Conservation (phyloP, 2,888 invertebrate genomes). For the Parnassius mnemosyne region DNA sequence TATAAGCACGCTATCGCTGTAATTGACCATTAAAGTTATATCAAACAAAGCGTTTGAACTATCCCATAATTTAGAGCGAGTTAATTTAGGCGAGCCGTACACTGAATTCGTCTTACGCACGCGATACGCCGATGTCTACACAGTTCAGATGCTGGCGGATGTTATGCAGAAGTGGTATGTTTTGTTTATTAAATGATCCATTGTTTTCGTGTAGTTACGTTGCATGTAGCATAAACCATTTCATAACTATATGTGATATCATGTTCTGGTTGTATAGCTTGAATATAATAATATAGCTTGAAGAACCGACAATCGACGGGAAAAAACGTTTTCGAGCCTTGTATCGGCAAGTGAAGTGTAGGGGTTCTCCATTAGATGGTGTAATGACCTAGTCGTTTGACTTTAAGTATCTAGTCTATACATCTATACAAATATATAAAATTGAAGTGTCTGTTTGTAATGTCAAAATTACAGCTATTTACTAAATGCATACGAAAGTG, state of each 20-base stretch:
- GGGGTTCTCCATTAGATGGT: too few species aligned
- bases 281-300: too few species aligned
- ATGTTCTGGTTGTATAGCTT: not conserved
- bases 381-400: too few species aligned
- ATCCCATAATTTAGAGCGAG: constrained; percentile 2
- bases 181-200: constrained; percentile 17
- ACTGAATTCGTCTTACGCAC: constrained; percentile 3
- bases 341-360: too few species aligned
- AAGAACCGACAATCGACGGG: too few species aligned
- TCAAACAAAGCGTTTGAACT: constrained; percentile 10
- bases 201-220: constrained; percentile 7
- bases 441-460: too few species aligned
- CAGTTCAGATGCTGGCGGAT: constrained; percentile 17
- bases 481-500: too few species aligned
- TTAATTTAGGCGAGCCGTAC: constrained; percentile 1
- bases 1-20: not conserved
- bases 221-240: not conserved
- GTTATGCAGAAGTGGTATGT: constrained; percentile 2
- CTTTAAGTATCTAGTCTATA: too few species aligned
- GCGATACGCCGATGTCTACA: not conserved
- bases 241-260: not conserved
- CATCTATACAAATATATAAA: too few species aligned
- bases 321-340: too few species aligned
- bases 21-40: constrained; percentile 7
- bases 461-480: too few species aligned